Conservation (phyloP, 1,140 invertebrate genomes). For the Maniola jurtina region DNA sequence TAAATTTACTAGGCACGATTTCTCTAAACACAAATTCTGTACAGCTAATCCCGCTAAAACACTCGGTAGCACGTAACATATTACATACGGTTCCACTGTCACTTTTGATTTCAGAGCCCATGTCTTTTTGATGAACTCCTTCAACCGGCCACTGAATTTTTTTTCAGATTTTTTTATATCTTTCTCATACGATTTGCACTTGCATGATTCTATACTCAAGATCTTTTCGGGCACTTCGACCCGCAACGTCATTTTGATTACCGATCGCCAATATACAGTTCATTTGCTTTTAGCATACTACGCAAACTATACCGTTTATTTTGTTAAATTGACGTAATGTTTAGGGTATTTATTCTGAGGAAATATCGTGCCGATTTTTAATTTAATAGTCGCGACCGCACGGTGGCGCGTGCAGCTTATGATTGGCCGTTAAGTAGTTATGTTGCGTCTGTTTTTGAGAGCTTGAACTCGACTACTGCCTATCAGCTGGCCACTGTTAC, state of each 20-base stretch:
- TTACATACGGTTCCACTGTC: constrained; percentile 80
- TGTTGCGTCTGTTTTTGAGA: constrained; percentile 47
- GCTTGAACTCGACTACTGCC: constrained; percentile 55
- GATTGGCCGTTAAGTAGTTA: constrained; percentile 39
- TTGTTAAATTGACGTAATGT: neutral
- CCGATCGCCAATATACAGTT: constrained; percentile 45
- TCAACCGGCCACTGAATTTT: constrained; percentile 57
- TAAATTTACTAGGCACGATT: constrained; percentile 82
- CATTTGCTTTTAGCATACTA: constrained; percentile 60
- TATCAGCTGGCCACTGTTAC: constrained; percentile 60
- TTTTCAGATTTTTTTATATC: constrained; percentile 55
- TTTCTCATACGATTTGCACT: constrained; percentile 55
- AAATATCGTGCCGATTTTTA: constrained; percentile 1
- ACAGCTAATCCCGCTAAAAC: constrained; percentile 78
- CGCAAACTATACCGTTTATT: constrained; percentile 31
- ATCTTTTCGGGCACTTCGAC: constrained; percentile 72
- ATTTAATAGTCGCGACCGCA: constrained; percentile 26
- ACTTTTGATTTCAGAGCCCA: constrained; percentile 73
- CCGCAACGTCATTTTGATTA: constrained; percentile 72
- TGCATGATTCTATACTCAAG: constrained; percentile 61
- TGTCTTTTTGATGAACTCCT: constrained; percentile 61
- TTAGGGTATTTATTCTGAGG: too few relatives aligned
- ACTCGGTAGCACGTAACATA: constrained; percentile 79
- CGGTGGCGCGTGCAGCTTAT: constrained; percentile 52
- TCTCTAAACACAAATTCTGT: constrained; percentile 81